These are phyloP conservation scores for Phylloscopus collybita DNA, from an alignment of 2,797 vertebrate species.

Conservation along the genomic window DNA sequence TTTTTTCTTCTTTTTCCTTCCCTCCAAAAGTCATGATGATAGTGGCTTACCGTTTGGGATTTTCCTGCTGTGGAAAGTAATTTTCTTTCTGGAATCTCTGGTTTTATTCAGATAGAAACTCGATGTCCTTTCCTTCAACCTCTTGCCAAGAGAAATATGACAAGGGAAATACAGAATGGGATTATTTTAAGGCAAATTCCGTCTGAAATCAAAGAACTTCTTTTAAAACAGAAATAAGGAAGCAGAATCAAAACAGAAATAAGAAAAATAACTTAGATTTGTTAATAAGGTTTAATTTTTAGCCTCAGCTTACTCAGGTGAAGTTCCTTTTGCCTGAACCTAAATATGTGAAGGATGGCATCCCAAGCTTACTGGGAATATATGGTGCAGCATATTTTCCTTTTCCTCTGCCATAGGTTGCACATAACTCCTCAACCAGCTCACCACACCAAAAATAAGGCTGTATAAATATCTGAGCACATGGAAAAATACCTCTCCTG, in stretches of 20 bases:
- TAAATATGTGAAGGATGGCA: not conserved
- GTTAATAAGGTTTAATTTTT: not conserved
- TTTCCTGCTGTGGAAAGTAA: not conserved
- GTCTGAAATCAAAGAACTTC: not conserved
- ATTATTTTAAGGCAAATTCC: not conserved
- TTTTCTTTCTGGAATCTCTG: not conserved
- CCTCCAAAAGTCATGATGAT: not conserved
- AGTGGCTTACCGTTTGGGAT: not conserved
- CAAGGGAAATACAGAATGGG: not conserved
- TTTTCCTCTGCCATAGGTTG: constrained; percentile 20
- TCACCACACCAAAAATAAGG: constrained; percentile 40
- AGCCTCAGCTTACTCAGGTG: not conserved
- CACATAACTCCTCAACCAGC: not conserved
- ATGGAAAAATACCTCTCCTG: constrained; percentile 53
- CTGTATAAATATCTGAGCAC: constrained; percentile 46
- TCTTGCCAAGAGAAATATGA: not conserved
- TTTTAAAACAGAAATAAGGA: not conserved
- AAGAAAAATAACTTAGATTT: not conserved
- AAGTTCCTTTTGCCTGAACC: not conserved
- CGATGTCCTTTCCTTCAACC: fast-evolving
- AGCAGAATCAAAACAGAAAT: not conserved
- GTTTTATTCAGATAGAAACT: not conserved
- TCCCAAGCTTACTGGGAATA: not conserved
- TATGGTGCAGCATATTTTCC: constrained; percentile 8
- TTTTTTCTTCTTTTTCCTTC: not conserved